Evolutionary conservation across 2,113 vertebrate genomes (phyloP).

Genomic region (Puffinus mauretanicus): DNA sequence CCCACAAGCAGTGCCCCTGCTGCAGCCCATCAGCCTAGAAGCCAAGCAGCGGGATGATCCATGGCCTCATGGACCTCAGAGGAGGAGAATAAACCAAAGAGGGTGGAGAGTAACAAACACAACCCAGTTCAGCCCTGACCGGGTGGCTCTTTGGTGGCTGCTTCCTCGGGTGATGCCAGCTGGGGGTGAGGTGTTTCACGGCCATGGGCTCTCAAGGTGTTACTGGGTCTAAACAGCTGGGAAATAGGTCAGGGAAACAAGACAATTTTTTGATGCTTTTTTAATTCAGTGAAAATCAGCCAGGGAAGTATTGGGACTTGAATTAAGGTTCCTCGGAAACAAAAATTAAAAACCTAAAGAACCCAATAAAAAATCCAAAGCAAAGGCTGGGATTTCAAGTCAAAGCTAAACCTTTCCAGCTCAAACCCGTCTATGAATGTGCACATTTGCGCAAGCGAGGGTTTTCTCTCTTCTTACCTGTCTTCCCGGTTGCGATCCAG

Average conservation of each 20-base stretch:
- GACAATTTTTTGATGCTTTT: not conserved
- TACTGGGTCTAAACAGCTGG: not conserved
- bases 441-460: not conserved
- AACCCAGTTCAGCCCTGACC: not conserved
- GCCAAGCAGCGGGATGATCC: not conserved
- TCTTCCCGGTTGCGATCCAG: conserved; percentile 94
- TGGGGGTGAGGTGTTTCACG: not conserved
- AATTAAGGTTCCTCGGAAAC: not conserved
- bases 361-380: not conserved
- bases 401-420: not conserved
- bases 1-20: not conserved
- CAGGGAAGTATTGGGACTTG: not conserved
- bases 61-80: not conserved
- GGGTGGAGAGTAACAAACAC: not conserved
- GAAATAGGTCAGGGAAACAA: not conserved
- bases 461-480: conserved; percentile 75
- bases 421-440: not conserved
- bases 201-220: not conserved
- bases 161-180: not conserved
- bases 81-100: not conserved
- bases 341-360: not conserved
- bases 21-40: not conserved
- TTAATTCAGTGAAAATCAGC: not conserved
- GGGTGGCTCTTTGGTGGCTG: not conserved
- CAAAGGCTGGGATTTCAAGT: not conserved